phyloP scores from a whole-genome alignment of 1,140 invertebrate genomes.

The Anagrus nilaparvatae region DNA sequence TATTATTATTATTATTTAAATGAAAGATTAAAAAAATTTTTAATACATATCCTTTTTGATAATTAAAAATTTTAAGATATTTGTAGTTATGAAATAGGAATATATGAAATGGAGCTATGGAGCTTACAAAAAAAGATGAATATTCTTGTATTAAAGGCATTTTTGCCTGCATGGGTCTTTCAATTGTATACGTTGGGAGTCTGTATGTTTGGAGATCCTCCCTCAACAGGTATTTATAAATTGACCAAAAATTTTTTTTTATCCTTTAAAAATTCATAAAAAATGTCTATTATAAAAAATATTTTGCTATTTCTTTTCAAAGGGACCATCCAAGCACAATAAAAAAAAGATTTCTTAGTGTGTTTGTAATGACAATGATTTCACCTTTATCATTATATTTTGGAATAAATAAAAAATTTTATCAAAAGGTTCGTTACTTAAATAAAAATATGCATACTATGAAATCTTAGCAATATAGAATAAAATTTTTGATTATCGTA shows the following conservation, averaged over 20 bases:
- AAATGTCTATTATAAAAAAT: constrained; percentile 8
- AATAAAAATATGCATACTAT: constrained; percentile 2
- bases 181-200: constrained; percentile 68
- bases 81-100: too few relatives aligned
- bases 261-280: neutral
- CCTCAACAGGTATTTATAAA: constrained; percentile 51
- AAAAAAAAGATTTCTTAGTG: constrained; percentile 78
- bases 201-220: constrained; percentile 73
- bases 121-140: constrained; percentile 25
- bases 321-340: constrained; percentile 84
- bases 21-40: too few relatives aligned
- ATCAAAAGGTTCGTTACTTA: constrained; percentile 43
- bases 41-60: too few relatives aligned
- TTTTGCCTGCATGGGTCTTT: constrained; percentile 58
- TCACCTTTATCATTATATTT: constrained; percentile 67
- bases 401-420: constrained; percentile 50
- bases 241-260: neutral
- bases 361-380: constrained; percentile 66
- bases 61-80: too few relatives aligned
- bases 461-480: constrained; percentile 2
- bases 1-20: too few relatives aligned
- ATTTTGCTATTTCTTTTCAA: constrained; percentile 34
- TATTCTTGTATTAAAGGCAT: constrained; percentile 35
- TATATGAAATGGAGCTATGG: constrained; percentile 40
- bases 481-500: constrained; percentile 24